Conservation (phyloP, 1,140 invertebrate species). For the Lineus longissimus region DNA sequence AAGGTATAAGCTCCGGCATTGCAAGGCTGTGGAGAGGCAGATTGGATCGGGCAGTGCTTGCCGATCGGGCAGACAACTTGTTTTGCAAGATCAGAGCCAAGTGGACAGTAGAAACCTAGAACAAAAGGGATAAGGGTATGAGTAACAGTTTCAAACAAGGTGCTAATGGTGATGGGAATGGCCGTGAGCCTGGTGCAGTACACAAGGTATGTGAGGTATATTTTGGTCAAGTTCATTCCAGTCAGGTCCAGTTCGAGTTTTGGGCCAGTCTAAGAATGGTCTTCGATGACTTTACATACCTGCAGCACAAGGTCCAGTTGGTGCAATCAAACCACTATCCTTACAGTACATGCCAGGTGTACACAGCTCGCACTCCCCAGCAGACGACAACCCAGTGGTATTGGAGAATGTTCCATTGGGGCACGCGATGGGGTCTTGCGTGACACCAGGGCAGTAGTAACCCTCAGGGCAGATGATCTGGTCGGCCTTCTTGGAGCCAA, state of each 20-base stretch:
- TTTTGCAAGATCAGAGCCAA: conserved; percentile 34
- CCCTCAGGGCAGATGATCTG: conserved; percentile 38
- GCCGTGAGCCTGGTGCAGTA: neutral
- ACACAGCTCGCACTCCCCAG: conserved; percentile 33
- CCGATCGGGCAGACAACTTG: conserved; percentile 36
- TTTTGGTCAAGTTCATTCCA: no score
- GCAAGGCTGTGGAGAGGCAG: conserved; percentile 31
- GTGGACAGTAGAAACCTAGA: conserved; percentile 43
- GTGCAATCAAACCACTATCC: conserved; percentile 30
- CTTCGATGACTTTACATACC: conserved; percentile 21
- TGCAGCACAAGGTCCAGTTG: conserved; percentile 39
- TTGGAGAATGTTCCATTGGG: conserved; percentile 48
- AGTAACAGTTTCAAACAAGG: neutral
- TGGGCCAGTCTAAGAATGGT: no score
- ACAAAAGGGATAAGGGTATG: neutral
- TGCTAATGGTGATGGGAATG: no score
- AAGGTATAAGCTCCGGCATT: conserved; percentile 33
- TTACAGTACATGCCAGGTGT: conserved; percentile 44
- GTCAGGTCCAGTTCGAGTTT: no score
- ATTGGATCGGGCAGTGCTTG: conserved; percentile 36
- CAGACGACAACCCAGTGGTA: conserved; percentile 25
- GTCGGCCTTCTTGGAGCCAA: conserved; percentile 27
- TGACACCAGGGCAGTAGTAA: conserved; percentile 34
- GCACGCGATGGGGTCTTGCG: conserved; percentile 34
- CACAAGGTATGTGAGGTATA: neutral